phyloP scores from a whole-genome alignment of 1,140 invertebrate species.

The Mycetomoellerius zeteki region DNA sequence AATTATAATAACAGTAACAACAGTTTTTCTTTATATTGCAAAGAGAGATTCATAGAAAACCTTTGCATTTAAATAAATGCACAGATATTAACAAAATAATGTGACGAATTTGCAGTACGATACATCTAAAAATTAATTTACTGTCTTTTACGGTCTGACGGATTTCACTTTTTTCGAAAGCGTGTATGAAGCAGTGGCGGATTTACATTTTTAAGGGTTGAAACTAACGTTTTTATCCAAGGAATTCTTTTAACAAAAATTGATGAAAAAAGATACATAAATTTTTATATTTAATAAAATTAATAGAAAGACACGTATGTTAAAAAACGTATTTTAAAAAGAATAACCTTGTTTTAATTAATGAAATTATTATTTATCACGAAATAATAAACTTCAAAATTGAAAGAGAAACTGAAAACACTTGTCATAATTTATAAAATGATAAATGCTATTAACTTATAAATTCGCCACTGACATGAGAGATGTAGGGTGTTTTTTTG shows the following conservation, averaged over 20 bases:
- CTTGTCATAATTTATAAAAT: neutral
- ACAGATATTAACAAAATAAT: constrained; percentile 22
- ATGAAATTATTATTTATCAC: constrained; percentile 13
- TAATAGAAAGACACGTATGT: neutral
- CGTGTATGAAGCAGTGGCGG: constrained; percentile 2
- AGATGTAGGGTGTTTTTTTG: neutral
- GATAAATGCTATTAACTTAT: neutral
- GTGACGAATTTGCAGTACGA: constrained; percentile 1
- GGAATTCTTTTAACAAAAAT: neutral
- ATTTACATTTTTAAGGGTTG: constrained; percentile 16
- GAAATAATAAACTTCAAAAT: neutral
- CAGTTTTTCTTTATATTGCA: constrained; percentile 62
- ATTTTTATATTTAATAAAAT: neutral
- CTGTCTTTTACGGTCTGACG: neutral
- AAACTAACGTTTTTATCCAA: neutral
- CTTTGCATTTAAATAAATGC: constrained; percentile 64
- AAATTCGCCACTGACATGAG: constrained; percentile 35
- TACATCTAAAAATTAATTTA: constrained; percentile 2
- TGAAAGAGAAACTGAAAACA: neutral
- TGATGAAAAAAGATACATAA: neutral
- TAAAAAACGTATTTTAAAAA: neutral
- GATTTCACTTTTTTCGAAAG: neutral
- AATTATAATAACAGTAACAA: constrained; percentile 74
- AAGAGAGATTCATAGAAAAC: constrained; percentile 34
- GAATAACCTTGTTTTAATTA: constrained; percentile 18